Base-by-base conservation (phyloP, 2,797 vertebrate genomes). In the Girardinus metallicus region DNA sequence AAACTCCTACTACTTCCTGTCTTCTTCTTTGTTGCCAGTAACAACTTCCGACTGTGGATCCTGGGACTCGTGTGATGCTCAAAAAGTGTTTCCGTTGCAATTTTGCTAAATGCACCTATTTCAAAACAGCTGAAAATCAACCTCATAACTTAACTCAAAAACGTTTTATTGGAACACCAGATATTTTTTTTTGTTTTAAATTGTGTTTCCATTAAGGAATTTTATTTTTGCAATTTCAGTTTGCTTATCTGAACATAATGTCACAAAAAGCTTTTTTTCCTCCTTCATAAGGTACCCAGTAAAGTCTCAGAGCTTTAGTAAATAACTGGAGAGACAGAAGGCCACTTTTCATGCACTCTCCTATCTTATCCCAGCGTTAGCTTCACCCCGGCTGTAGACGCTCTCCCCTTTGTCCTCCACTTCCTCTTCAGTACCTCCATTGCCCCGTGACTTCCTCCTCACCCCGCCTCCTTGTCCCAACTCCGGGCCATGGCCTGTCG, bases 401-500 rank as follows among this genome's bases (percentile, higher is more conserved):
- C 77, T 78, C 75, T 76, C 77, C 77, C 60, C 77, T 91, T 90
- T 91, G 88, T 94, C 85, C 91, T 85, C 74, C 79, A 66, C 86
- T 89, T 87, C 86, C 82, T 90, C 91, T 89, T 83, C 87, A 87
- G 70, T 87, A 83, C 77, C 78, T 86, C 76, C 78, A 79, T 86
- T 62, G 71, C 83, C 74, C 83, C 43, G 43, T 75, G 43, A 66
- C 83, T 53, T 90, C 91, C 87, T 80, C 78, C 39, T 26, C 87
- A 75, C 74, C 86, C 85, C 8, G 23, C 80, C 76, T 88, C 80
- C 92, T 93, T 93, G 91, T 92, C 92, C 91, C 13, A 83, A 89
- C 91, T 93, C 80, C 85, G 91, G 91, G 90, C 92, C 92, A 76
- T 23, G 80, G 87, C 88, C 90, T 80, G 88, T 85, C 88, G 81